These are phyloP conservation scores for Drosophila nebulosa DNA, from an alignment of 1,140 invertebrate genomes.

Conservation along the genomic window DNA sequence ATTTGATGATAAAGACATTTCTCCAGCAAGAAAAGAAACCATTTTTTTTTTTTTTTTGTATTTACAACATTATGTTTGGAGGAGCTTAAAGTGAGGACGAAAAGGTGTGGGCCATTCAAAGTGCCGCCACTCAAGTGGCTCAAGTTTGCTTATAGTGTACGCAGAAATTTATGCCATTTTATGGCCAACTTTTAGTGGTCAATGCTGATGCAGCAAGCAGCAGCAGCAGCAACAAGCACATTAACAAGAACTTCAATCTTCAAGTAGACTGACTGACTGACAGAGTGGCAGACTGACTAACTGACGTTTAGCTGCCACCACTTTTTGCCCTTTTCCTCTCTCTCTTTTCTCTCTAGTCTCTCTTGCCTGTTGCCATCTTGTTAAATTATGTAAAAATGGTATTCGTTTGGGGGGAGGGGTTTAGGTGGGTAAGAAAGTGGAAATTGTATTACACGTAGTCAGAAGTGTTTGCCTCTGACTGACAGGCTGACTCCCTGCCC, in stretches of 20 bases:
- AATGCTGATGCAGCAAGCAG: slow-evolving; percentile 1
- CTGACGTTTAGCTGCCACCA: slow-evolving; percentile 3
- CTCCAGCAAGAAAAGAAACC: neutral
- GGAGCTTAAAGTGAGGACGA: slow-evolving; percentile 4
- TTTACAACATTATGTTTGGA: neutral
- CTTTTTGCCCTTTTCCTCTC: neutral
- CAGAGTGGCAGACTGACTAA: neutral
- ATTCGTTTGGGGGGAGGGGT: neutral
- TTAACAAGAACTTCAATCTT: slow-evolving; percentile 11
- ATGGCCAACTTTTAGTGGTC: slow-evolving; percentile 12
- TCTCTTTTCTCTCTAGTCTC: no score
- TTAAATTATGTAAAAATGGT: slow-evolving; percentile 10
- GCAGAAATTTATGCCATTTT: slow-evolving; percentile 9
- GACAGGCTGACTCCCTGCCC: neutral
- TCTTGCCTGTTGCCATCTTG: slow-evolving; percentile 9
- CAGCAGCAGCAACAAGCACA: slow-evolving; percentile 1
- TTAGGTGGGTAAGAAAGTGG: neutral
- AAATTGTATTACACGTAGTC: slow-evolving; percentile 10
- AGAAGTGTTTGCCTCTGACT: neutral
- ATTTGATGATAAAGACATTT: slow-evolving; percentile 7
- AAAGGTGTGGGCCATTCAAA: slow-evolving; percentile 5
- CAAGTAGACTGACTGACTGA: neutral
- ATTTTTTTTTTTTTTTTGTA: neutral
- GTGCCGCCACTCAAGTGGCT: slow-evolving; percentile 5
- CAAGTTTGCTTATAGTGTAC: slow-evolving; percentile 1